Conservation (phyloP, 1,140 invertebrate genomes). For the Metopolophium dirhodum region DNA sequence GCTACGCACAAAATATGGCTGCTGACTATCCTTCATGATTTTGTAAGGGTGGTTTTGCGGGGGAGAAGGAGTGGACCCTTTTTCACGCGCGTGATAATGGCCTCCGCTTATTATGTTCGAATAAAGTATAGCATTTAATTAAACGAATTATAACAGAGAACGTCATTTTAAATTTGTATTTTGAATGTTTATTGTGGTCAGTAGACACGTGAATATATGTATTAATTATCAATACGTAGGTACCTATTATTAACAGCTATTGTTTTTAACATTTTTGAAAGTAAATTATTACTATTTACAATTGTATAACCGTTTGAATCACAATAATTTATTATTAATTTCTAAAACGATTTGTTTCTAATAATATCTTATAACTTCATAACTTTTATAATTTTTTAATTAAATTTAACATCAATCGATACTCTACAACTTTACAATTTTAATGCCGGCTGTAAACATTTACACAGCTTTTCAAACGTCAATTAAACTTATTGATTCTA, state of each 20-base stretch:
- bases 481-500: neutral
- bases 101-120: conserved; percentile 52
- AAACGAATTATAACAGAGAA: conserved; percentile 24
- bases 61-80: conserved; percentile 45
- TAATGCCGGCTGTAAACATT: neutral
- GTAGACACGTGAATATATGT: neutral
- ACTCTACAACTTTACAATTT: neutral
- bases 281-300: neutral
- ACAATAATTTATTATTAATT: neutral
- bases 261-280: neutral
- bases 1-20: conserved; percentile 43
- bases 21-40: conserved; percentile 7
- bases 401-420: neutral
- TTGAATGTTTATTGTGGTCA: neutral
- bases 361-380: neutral
- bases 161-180: neutral
- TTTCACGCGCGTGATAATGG: conserved; percentile 52
- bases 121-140: conserved; percentile 17
- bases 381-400: neutral
- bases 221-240: neutral
- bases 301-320: neutral
- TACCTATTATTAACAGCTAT: too few species aligned
- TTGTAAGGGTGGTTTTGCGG: conserved; percentile 49
- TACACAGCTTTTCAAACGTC: neutral
- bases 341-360: neutral